Evolutionary conservation across 2,113 vertebrate species (phyloP).

Genomic region (Halichoerus grypus): DNA sequence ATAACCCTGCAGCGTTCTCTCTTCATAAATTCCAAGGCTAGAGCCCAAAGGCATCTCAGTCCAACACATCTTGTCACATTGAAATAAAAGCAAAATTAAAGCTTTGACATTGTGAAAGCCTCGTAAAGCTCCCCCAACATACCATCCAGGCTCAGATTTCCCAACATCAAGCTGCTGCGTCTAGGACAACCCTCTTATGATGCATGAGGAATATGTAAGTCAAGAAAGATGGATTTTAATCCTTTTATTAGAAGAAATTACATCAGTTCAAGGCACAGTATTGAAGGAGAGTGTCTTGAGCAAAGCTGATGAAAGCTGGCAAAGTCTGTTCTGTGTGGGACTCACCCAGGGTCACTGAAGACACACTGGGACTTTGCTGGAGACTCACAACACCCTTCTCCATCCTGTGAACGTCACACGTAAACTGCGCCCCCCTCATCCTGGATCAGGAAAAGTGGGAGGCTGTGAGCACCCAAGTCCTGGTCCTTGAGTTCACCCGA

Average conservation of each 20-base stretch:
- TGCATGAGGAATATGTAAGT: neutral
- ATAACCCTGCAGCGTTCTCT: neutral
- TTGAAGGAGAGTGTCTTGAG: neutral
- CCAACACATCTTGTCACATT: slow-evolving; percentile 33
- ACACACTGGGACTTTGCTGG: neutral
- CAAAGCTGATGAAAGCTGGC: neutral
- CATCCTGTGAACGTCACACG: neutral
- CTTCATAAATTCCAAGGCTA: slow-evolving; percentile 8
- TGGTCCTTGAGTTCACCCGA: neutral
- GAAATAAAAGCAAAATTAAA: slow-evolving; percentile 64
- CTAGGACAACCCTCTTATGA: neutral
- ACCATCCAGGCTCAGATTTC: neutral
- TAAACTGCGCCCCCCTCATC: neutral
- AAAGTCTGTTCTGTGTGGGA: neutral
- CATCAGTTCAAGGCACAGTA: neutral
- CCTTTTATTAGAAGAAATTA: neutral
- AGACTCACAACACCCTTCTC: neutral
- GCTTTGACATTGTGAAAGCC: neutral
- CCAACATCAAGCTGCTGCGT: neutral
- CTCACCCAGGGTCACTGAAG: neutral
- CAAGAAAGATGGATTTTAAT: neutral
- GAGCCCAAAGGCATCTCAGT: neutral
- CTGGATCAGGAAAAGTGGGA: neutral
- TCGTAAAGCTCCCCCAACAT: neutral
- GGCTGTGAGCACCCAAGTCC: neutral